phyloP scores from a whole-genome alignment of 2,888 invertebrate genomes.

The Lepidochitona cinerea region DNA sequence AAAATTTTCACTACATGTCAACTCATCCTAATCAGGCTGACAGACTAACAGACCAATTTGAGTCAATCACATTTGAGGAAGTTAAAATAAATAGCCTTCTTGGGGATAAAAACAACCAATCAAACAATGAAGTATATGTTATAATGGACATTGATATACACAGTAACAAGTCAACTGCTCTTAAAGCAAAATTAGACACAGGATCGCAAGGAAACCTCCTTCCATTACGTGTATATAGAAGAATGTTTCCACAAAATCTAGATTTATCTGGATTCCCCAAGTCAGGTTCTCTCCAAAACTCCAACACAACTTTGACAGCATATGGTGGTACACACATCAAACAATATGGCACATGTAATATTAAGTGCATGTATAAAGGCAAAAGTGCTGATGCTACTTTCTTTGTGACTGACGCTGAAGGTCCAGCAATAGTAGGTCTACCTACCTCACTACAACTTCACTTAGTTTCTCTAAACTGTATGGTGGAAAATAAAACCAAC shows the following conservation, averaged over 20 bases:
- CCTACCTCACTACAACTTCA: neutral
- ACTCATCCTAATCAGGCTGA: too few relatives aligned
- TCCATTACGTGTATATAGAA: neutral
- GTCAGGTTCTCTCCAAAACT: neutral
- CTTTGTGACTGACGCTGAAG: neutral
- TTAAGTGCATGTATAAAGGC: neutral
- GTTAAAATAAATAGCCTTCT: too few relatives aligned
- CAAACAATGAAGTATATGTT: neutral
- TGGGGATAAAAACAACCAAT: too few relatives aligned
- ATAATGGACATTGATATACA: neutral
- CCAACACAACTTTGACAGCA: neutral
- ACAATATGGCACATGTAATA: neutral
- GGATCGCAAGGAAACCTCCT: constrained; percentile 13
- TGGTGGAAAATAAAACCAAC: neutral
- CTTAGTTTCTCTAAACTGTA: neutral
- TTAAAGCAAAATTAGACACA: constrained; percentile 1
- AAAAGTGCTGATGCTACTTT: neutral
- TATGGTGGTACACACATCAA: neutral
- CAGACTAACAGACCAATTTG: too few relatives aligned
- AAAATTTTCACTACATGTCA: too few relatives aligned
- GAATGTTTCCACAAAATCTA: constrained; percentile 3
- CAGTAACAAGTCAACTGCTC: neutral
- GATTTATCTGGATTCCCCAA: neutral
- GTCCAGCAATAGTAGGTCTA: constrained; percentile 2
- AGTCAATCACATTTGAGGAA: too few relatives aligned